Percentiles rank a stretch among this genome's conserved stretches.
These are phyloP conservation scores for Carassius auratus DNA, from an alignment of 2,113 vertebrate species.

Conservation along the genomic window DNA sequence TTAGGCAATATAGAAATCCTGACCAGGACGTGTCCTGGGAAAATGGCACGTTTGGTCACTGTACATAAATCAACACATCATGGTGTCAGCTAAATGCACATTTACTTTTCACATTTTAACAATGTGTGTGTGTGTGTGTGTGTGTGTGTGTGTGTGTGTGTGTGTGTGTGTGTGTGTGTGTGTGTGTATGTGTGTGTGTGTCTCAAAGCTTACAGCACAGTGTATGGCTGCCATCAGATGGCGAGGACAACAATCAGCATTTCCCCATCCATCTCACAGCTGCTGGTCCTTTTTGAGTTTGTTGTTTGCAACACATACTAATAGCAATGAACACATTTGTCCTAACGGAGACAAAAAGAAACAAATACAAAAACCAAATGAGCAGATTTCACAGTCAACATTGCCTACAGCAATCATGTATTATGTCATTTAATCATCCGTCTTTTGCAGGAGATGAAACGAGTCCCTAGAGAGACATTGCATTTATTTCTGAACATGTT, in stretches of 20 bases:
- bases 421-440: neutral
- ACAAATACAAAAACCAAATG: neutral
- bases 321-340: neutral
- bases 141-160: neutral
- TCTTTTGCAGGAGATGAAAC: neutral
- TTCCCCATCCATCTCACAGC: neutral
- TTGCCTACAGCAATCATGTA: neutral
- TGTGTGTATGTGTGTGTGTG: neutral
- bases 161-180: neutral
- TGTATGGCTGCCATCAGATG: slow-evolving; percentile 36
- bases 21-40: too few relatives aligned
- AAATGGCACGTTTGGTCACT: too few relatives aligned
- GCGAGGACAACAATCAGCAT: slow-evolving; percentile 15
- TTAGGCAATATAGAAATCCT: too few relatives aligned
- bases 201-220: neutral
- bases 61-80: neutral
- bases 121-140: neutral
- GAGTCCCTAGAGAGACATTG: neutral
- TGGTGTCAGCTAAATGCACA: neutral
- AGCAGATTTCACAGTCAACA: slow-evolving; percentile 17
- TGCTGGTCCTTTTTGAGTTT: neutral
- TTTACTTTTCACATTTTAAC: neutral
- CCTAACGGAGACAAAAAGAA: neutral
- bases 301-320: neutral
- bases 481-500: neutral